Conservation (phyloP, 2,888 invertebrate genomes). For the Synergus gifuensis region DNA sequence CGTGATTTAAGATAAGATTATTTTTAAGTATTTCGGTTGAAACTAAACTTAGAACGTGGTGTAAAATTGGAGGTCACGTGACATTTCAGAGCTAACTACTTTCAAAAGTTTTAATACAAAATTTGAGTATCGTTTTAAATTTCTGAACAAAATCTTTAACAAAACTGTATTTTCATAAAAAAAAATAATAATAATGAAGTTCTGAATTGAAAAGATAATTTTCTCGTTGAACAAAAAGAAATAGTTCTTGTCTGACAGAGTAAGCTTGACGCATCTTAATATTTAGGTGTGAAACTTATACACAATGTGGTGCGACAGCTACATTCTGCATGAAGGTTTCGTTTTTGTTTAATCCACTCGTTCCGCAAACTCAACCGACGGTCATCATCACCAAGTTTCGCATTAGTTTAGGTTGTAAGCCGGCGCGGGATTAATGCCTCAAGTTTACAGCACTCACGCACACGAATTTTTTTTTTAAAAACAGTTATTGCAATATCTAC, state of each 20-base stretch:
- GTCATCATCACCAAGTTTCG: constrained; percentile 28
- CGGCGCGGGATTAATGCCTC: constrained; percentile 34
- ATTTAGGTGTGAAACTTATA: constrained; percentile 24
- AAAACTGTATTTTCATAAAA: background rate
- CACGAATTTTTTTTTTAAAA: constrained; percentile 22
- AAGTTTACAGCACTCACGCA: constrained; percentile 23
- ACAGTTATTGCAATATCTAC: constrained; percentile 6
- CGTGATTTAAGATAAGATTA: background rate
- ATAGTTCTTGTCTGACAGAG: constrained; percentile 11
- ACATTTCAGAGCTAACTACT: background rate
- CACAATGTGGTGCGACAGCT: constrained; percentile 31
- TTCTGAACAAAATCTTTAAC: background rate
- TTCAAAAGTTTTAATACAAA: background rate
- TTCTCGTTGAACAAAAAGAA: background rate
- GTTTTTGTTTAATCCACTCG: constrained; percentile 30
- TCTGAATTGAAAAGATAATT: background rate
- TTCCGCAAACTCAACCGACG: constrained; percentile 12
- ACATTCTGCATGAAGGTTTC: constrained; percentile 35
- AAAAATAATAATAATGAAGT: background rate
- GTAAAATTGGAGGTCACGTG: background rate
- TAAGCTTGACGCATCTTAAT: background rate
- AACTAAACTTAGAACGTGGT: background rate
- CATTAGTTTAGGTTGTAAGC: constrained; percentile 11
- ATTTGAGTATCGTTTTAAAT: too few relatives aligned
- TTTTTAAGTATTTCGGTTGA: background rate